A percentile compares a stretch with the other conserved stretches of the same genome.
Evolutionary conservation across 2,888 invertebrate species (phyloP).

Genomic region (Steinernema carpocapsae): DNA sequence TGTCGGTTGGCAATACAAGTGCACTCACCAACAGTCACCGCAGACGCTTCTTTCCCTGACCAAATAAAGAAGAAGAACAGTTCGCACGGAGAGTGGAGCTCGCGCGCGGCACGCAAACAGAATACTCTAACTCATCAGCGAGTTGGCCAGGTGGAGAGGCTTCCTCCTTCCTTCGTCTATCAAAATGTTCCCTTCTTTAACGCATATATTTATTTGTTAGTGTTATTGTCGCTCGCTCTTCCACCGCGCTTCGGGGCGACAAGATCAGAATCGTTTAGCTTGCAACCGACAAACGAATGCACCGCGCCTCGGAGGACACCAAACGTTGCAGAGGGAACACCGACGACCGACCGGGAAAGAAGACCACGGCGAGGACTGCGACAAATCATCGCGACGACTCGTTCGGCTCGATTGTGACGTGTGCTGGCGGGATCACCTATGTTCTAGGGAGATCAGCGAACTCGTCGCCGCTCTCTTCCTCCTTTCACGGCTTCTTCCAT

Average conservation of each 20-base stretch:
- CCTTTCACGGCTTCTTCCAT: not conserved
- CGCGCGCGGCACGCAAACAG: not conserved
- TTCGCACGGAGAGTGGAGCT: too few relatives aligned
- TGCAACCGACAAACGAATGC: constrained; percentile 23
- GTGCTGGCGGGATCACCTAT: constrained; percentile 28
- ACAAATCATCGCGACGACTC: constrained; percentile 1
- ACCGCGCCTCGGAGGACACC: not conserved
- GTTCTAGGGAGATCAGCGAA: constrained; percentile 3
- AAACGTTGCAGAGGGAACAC: constrained; percentile 5
- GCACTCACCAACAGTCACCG: not conserved
- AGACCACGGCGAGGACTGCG: not conserved
- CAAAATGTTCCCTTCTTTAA: not conserved
- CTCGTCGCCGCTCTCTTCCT: not conserved
- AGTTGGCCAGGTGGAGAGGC: not conserved
- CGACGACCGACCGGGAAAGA: not conserved
- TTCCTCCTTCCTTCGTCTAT: not conserved
- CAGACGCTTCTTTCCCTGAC: not conserved
- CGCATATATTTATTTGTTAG: constrained; percentile 27
- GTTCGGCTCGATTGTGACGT: constrained; percentile 10
- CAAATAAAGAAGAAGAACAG: too few relatives aligned
- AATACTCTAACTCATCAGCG: constrained; percentile 20
- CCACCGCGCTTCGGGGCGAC: constrained; percentile 5
- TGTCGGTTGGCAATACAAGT: not conserved
- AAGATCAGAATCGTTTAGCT: not conserved
- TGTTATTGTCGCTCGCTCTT: constrained; percentile 19